Conservation (phyloP, 2,797 vertebrate genomes). For the Sternotherus odoratus region DNA sequence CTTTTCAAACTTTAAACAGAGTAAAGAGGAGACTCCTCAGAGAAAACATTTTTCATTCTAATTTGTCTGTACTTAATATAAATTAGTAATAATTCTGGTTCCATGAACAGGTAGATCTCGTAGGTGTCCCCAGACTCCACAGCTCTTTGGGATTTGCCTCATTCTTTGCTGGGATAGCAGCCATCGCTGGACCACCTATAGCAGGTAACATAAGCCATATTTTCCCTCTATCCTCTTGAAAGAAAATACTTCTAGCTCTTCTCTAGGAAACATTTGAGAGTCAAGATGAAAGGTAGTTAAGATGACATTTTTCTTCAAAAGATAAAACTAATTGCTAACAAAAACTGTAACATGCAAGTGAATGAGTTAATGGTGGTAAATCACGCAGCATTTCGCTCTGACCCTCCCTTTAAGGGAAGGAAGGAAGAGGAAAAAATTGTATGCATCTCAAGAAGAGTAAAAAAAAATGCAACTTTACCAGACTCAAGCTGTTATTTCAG, state of each 20-base stretch:
- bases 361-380: neutral
- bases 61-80: fast-evolving
- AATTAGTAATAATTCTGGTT: neutral
- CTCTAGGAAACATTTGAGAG: neutral
- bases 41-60: neutral
- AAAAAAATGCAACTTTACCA: neutral
- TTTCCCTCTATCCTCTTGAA: neutral
- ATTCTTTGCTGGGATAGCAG: conserved; percentile 92
- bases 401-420: neutral
- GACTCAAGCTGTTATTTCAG: fast-evolving
- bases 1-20: neutral
- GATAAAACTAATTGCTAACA: neutral
- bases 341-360: neutral
- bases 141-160: conserved; percentile 91
- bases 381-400: neutral
- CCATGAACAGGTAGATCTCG: conserved; percentile 88
- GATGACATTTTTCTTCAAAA: neutral
- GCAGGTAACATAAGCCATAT: conserved; percentile 85
- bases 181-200: conserved; percentile 90
- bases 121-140: conserved; percentile 86
- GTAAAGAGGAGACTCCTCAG: neutral
- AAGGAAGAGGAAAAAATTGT: neutral
- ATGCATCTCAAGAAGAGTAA: neutral
- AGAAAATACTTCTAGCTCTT: fast-evolving
- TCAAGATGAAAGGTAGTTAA: neutral